Percentiles rank a stretch among this genome's conserved stretches.
Conservation (phyloP, 2,888 invertebrate species). For the Formica aserva region DNA sequence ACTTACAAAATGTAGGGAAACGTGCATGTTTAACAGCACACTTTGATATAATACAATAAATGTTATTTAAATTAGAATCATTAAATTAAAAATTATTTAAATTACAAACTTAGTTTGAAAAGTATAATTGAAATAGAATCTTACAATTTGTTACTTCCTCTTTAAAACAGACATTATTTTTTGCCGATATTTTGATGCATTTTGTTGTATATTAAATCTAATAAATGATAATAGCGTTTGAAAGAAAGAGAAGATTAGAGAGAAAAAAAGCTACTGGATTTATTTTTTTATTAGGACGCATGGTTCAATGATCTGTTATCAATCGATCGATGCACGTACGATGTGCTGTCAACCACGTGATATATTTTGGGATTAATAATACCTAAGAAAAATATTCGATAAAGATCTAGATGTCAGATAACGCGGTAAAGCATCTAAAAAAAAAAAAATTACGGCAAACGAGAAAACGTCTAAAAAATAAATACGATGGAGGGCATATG, state of each 20-base stretch:
- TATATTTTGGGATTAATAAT: neutral
- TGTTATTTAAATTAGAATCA: neutral
- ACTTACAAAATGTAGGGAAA: constrained; percentile 3
- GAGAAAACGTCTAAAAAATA: neutral
- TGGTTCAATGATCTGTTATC: constrained; percentile 24
- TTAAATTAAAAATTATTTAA: constrained; percentile 3
- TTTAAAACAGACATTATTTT: neutral
- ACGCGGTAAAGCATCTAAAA: neutral
- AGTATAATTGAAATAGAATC: constrained; percentile 10
- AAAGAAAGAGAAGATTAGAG: neutral
- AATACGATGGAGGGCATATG: neutral
- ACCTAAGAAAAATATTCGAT: neutral
- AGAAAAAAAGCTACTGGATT: neutral
- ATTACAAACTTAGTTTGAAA: constrained; percentile 11
- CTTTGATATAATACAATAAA: neutral
- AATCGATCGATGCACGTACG: neutral
- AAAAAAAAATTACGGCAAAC: neutral
- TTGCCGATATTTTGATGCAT: neutral
- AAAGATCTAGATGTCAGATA: neutral
- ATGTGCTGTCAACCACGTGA: neutral
- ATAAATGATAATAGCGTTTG: neutral
- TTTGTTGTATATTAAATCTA: neutral
- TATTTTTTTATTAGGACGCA: constrained; percentile 10
- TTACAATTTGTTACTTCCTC: constrained; percentile 12
- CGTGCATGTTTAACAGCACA: constrained; percentile 1